These are phyloP conservation scores for Phylloscopus trochiloides DNA, from an alignment of 2,113 vertebrate genomes.

Conservation along the genomic window DNA sequence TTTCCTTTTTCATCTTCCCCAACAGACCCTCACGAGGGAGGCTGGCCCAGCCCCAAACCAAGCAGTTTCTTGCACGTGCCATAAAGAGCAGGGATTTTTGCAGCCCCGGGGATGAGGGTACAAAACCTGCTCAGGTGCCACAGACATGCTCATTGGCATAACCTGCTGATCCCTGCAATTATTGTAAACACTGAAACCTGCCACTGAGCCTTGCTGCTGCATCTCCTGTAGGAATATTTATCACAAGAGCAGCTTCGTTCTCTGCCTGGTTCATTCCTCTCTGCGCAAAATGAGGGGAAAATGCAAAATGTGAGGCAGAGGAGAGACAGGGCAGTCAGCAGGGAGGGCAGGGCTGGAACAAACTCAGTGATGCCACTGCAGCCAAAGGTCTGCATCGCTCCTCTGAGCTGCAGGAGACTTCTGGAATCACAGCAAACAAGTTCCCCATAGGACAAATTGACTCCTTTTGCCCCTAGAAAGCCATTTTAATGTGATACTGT, in stretches of 20 bases:
- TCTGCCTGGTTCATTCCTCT: background rate
- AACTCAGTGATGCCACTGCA: background rate
- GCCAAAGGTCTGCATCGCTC: background rate
- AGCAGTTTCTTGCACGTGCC: rapidly evolving
- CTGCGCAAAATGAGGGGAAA: background rate
- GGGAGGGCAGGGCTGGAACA: background rate
- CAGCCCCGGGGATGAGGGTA: background rate
- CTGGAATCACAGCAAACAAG: rapidly evolving
- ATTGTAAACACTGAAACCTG: background rate
- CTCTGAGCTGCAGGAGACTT: background rate
- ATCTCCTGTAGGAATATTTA: background rate
- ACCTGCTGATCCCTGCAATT: background rate
- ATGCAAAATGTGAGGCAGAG: background rate
- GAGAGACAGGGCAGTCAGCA: background rate
- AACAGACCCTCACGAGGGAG: background rate
- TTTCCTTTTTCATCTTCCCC: too few species aligned
- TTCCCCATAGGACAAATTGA: background rate
- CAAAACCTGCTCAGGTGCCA: background rate
- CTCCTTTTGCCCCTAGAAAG: background rate
- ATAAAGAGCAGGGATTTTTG: background rate
- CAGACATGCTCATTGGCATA: background rate
- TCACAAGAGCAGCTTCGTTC: background rate
- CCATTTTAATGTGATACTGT: too few species aligned
- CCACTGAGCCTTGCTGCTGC: background rate
- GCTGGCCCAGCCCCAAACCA: background rate